Evolutionary conservation across 2,113 vertebrate genomes (phyloP).

Genomic region (Tragelaphus strepsiceros): DNA sequence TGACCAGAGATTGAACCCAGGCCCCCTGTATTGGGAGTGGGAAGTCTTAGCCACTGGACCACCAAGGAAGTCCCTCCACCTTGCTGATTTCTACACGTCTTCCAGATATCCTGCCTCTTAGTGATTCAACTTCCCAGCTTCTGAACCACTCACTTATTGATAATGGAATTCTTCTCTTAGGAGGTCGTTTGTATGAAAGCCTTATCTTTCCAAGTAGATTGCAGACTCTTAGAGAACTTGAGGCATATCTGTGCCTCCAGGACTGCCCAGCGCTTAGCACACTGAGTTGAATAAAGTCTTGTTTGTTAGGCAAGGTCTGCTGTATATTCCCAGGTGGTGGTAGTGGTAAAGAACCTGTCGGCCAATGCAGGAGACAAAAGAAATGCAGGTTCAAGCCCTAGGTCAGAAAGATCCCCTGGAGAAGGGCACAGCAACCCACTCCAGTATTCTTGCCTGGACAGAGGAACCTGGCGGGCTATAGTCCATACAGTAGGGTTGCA

Average conservation of each 20-base stretch:
- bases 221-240: not conserved
- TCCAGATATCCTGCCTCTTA: not conserved
- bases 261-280: not conserved
- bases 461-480: not conserved
- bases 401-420: not conserved
- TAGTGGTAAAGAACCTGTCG: not conserved
- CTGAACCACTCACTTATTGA: not conserved
- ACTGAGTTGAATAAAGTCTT: not conserved
- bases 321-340: not conserved
- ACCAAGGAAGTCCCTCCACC: not conserved
- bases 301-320: not conserved
- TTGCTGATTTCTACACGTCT: not conserved
- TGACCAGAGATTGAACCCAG: not conserved
- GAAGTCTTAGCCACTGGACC: not conserved
- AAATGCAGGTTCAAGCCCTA: not conserved
- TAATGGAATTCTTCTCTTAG: not conserved
- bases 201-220: not conserved
- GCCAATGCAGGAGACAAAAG: not conserved
- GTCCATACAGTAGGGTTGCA: not conserved
- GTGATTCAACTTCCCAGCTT: not conserved
- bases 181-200: not conserved
- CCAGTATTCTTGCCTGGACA: not conserved
- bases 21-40: not conserved
- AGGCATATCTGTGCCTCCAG: not conserved
- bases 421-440: not conserved